Conservation (phyloP, 2,888 invertebrate genomes). For the Neoitamus cyanurus region DNA sequence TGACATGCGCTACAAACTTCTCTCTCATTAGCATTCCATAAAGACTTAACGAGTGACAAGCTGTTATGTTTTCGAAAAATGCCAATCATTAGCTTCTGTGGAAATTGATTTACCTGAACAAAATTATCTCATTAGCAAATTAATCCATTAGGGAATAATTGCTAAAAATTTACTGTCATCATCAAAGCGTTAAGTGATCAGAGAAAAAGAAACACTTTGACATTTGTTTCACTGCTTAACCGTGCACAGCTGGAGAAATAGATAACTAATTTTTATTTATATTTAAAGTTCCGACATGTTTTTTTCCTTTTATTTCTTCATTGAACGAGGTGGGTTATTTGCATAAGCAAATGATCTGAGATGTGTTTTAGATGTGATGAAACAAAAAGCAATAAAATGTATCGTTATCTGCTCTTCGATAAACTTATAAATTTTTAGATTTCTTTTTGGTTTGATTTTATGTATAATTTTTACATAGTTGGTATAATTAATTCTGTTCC, state of each 20-base stretch:
- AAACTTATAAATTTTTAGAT: too few species aligned
- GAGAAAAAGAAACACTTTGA: neutral
- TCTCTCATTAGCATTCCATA: neutral
- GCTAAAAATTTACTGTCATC: neutral
- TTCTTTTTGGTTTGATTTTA: too few species aligned
- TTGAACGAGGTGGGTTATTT: neutral
- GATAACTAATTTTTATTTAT: neutral
- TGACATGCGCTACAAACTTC: neutral
- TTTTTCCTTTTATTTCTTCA: neutral
- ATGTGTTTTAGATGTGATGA: too few species aligned
- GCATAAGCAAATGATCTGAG: neutral
- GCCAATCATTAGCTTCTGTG: neutral
- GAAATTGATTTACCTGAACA: neutral
- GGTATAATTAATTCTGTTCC: too few species aligned
- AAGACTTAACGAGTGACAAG: neutral
- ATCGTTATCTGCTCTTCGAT: too few species aligned
- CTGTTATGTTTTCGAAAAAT: neutral
- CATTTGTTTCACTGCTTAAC: neutral
- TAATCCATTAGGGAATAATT: neutral
- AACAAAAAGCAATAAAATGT: too few species aligned
- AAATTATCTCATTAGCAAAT: neutral
- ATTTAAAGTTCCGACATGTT: neutral
- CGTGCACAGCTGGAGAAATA: neutral
- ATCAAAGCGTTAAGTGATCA: neutral
- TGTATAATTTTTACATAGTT: too few species aligned